Evolutionary conservation across 1,140 invertebrate genomes (phyloP).

Genomic region (Caenorhabditis inopinata): DNA sequence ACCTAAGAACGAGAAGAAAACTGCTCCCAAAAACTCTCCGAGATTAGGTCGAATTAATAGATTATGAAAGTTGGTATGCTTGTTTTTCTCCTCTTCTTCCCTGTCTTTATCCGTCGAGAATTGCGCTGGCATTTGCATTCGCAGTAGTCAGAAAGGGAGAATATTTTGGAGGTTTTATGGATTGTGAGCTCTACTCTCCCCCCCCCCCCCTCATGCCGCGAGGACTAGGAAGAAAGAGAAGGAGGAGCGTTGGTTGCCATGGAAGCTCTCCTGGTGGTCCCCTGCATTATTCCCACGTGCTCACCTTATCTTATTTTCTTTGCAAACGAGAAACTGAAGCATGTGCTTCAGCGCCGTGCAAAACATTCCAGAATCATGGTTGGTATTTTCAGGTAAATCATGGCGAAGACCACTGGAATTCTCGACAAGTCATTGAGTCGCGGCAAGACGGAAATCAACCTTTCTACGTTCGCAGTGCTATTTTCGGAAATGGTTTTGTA

Average conservation of each 20-base stretch:
- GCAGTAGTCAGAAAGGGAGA: not conserved
- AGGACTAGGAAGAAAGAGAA: not conserved
- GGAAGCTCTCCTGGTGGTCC: not conserved
- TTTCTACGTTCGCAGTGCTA: slow-evolving; percentile 88
- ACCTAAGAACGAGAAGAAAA: slow-evolving; percentile 13
- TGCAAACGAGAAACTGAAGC: not conserved
- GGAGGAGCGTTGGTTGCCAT: not conserved
- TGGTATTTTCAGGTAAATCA: not conserved
- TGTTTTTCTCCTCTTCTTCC: not conserved
- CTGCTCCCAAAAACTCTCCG: not conserved
- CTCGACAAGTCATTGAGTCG: slow-evolving; percentile 86
- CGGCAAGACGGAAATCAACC: slow-evolving; percentile 81
- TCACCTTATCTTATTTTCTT: not conserved
- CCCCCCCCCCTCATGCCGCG: too few relatives aligned
- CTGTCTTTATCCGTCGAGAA: not conserved
- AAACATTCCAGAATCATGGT: too few relatives aligned
- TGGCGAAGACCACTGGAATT: slow-evolving; percentile 70
- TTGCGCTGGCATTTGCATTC: not conserved
- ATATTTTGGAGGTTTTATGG: not conserved
- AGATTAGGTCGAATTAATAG: not conserved
- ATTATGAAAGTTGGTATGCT: not conserved
- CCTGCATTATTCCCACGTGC: too few relatives aligned
- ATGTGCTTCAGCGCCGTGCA: too few relatives aligned
- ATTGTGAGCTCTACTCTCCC: not conserved
- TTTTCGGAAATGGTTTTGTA: slow-evolving; percentile 98